phyloP scores from a whole-genome alignment of 2,888 invertebrate species.

The Plagodis pulveraria region DNA sequence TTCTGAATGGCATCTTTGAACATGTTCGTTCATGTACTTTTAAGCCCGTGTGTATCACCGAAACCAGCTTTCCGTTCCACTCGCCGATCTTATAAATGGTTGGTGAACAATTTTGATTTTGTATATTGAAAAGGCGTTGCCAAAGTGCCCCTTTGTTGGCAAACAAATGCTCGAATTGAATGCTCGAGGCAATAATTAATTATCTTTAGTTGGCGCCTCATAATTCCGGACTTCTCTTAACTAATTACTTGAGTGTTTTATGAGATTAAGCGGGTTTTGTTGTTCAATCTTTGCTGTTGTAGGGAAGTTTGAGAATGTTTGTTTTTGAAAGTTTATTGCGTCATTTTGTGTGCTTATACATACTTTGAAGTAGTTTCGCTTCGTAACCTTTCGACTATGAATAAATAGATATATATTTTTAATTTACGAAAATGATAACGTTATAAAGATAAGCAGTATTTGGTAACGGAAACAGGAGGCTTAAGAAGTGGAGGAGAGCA shows the following conservation, averaged over 20 bases:
- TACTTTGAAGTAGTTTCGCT: no score
- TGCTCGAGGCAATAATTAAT: constrained; percentile 57
- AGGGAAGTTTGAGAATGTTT: constrained; percentile 1
- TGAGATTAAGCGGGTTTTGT: constrained; percentile 14
- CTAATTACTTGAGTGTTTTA: constrained; percentile 30
- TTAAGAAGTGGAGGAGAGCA: no score
- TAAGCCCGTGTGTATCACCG: not conserved
- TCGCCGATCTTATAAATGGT: constrained; percentile 51
- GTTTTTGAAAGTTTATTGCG: not conserved
- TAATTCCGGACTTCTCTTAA: constrained; percentile 17
- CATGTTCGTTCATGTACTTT: not conserved
- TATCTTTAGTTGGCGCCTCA: constrained; percentile 40
- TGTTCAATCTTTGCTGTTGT: constrained; percentile 6
- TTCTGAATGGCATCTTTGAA: not conserved
- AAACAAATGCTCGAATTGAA: constrained; percentile 35
- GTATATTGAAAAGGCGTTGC: constrained; percentile 61
- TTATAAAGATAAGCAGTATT: no score
- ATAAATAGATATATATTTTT: no score
- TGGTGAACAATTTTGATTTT: constrained; percentile 55
- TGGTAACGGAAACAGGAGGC: no score
- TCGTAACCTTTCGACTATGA: no score
- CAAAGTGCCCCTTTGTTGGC: constrained; percentile 38
- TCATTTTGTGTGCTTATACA: not conserved
- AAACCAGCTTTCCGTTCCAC: constrained; percentile 6
- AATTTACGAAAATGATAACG: no score